These are phyloP conservation scores for Eupithecia pulchellata DNA, from an alignment of 2,888 invertebrate genomes.

Conservation along the genomic window DNA sequence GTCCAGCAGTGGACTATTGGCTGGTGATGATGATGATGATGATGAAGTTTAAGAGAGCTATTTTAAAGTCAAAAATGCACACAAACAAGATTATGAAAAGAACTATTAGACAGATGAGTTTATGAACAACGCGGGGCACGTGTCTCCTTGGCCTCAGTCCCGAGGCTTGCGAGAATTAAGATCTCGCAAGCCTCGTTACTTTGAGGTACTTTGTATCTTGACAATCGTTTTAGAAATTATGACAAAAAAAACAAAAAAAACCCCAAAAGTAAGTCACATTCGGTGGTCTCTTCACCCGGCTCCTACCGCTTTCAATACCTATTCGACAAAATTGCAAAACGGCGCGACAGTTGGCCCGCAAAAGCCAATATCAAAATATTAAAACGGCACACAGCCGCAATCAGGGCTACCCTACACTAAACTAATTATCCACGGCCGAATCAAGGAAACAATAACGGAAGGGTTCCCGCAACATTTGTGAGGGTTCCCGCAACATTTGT, in stretches of 20 bases:
- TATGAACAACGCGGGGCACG: not conserved
- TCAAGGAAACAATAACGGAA: conserved; percentile 82
- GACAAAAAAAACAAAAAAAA: not conserved
- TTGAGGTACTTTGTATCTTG: not conserved
- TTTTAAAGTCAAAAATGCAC: not conserved
- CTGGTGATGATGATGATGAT: too few relatives aligned
- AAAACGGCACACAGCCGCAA: conserved; percentile 53
- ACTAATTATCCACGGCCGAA: conserved; percentile 74
- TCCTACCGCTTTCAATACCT: too few relatives aligned
- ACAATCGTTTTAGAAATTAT: not conserved
- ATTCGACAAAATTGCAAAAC: conserved; percentile 12
- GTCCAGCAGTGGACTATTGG: too few relatives aligned
- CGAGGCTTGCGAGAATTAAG: too few relatives aligned
- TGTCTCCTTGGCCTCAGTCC: too few relatives aligned
- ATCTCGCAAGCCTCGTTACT: not conserved
- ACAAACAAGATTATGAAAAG: not conserved
- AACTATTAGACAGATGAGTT: not conserved
- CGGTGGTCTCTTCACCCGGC: not conserved
- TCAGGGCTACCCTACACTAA: conserved; percentile 64
- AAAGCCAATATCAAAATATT: conserved; percentile 48
- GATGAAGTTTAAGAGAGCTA: too few relatives aligned
- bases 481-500: conserved; percentile 67
- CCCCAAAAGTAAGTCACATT: not conserved
- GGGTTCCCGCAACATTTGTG: conserved; percentile 67
- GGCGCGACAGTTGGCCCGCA: conserved; percentile 44